These are phyloP conservation scores for Lamprotornis superbus DNA, from an alignment of 2,113 vertebrate species.

Conservation along the genomic window DNA sequence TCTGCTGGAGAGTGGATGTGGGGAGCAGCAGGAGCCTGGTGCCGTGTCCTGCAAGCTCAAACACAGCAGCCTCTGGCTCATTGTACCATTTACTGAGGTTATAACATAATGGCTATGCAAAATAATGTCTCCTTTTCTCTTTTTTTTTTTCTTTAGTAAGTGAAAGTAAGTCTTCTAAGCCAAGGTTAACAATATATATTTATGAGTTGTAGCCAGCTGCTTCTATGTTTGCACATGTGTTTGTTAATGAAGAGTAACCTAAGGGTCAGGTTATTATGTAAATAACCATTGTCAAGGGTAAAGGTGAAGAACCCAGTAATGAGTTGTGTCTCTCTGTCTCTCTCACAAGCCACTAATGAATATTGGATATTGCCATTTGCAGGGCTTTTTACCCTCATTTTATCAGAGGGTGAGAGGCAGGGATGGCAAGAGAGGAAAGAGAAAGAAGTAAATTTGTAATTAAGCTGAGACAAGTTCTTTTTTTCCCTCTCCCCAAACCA, in stretches of 20 bases:
- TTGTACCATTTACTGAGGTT: background rate
- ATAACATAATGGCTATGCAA: conserved; percentile 43
- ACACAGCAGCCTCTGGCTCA: background rate
- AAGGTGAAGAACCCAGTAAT: conserved; percentile 80
- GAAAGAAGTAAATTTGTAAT: conserved; percentile 48
- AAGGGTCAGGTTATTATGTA: conserved; percentile 84
- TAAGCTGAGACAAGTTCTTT: conserved; percentile 17
- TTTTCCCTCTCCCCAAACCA: background rate
- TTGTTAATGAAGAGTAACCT: conserved; percentile 84
- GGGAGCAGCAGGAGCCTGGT: rapidly evolving
- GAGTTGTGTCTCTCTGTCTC: conserved; percentile 62
- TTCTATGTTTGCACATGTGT: conserved; percentile 70
- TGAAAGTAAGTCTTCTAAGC: conserved; percentile 62
- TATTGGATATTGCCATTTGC: conserved; percentile 61
- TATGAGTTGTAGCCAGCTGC: conserved; percentile 74
- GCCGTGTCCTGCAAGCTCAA: background rate
- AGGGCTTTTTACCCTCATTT: conserved; percentile 55
- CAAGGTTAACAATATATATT: conserved; percentile 73
- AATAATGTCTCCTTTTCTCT: background rate
- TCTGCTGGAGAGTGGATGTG: background rate
- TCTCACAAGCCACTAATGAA: conserved; percentile 65
- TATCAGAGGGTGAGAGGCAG: conserved; percentile 25
- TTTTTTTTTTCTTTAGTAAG: background rate
- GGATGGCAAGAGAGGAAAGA: background rate
- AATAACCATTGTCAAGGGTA: conserved; percentile 78